Percentiles rank a stretch among this genome's conserved stretches.
These are phyloP conservation scores for Ephialtes manifestator DNA, from an alignment of 2,888 invertebrate species.

Conservation along the genomic window DNA sequence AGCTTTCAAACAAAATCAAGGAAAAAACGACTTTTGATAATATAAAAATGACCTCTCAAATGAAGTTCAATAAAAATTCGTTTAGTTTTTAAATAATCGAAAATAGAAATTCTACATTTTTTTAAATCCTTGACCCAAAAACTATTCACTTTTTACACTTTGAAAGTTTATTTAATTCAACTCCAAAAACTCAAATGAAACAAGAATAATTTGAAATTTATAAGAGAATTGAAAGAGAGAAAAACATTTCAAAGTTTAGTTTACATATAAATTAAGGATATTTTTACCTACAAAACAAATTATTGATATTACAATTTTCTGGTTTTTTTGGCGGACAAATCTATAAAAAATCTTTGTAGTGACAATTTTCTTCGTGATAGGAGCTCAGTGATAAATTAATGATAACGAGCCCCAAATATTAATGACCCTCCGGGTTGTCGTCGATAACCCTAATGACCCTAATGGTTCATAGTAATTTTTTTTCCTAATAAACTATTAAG, in stretches of 20 bases:
- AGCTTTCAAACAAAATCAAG: too few relatives aligned
- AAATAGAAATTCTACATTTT: too few relatives aligned
- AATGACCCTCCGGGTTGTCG: too few relatives aligned
- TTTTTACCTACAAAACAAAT: not conserved
- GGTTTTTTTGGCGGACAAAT: not conserved
- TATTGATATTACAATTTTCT: not conserved
- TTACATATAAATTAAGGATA: not conserved
- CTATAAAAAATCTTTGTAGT: not conserved
- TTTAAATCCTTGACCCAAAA: too few relatives aligned
- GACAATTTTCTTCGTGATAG: not conserved
- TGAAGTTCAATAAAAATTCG: not conserved
- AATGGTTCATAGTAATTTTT: not conserved
- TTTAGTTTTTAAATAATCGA: too few relatives aligned
- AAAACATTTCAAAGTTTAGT: not conserved
- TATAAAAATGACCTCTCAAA: too few relatives aligned
- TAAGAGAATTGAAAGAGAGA: too few relatives aligned
- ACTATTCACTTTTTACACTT: too few relatives aligned
- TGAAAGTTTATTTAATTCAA: too few relatives aligned
- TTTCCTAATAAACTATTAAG: not conserved
- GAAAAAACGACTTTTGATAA: too few relatives aligned
- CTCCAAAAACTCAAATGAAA: too few relatives aligned
- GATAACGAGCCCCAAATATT: not conserved
- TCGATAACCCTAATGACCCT: constrained; percentile 10
- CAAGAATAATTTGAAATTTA: too few relatives aligned
- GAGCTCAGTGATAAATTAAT: not conserved